Evolutionary conservation across 2,888 invertebrate species (phyloP).

Genomic region (Drosophila suboccidentalis): DNA sequence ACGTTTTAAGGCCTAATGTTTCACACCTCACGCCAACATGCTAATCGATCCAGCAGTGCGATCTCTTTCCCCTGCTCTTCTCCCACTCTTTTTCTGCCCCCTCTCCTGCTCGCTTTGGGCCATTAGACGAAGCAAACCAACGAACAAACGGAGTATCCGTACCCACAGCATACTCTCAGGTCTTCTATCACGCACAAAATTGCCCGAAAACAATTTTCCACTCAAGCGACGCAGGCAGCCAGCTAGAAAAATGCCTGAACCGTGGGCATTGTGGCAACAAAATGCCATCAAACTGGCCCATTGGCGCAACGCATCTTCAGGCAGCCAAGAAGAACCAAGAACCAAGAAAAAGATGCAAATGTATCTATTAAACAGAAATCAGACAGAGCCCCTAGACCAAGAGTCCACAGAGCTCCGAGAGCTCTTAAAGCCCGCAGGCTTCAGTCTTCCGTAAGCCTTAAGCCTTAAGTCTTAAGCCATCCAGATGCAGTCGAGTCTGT

Average conservation of each 20-base stretch:
- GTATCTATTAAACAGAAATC: conserved; percentile 80
- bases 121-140: conserved; percentile 1
- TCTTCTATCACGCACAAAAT: conserved; percentile 60
- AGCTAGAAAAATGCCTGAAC: conserved; percentile 72
- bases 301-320: conserved; percentile 62
- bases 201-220: conserved; percentile 77
- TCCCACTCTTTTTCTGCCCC: background rate
- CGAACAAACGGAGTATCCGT: conserved; percentile 45
- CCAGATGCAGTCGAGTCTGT: conserved; percentile 46
- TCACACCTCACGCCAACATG: conserved; percentile 59
- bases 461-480: conserved; percentile 17
- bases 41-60: conserved; percentile 41
- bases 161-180: conserved; percentile 62
- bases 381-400: conserved; percentile 47
- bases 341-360: conserved; percentile 69
- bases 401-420: background rate
- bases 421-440: conserved; percentile 29
- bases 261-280: conserved; percentile 46
- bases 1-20: conserved; percentile 62
- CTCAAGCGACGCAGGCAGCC: conserved; percentile 73
- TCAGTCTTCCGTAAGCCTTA: conserved; percentile 20
- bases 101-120: background rate
- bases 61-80: background rate
- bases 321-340: conserved; percentile 1
- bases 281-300: conserved; percentile 64